Evolutionary conservation across 2,113 vertebrate species (phyloP).

Genomic region (Ciconia stormi): DNA sequence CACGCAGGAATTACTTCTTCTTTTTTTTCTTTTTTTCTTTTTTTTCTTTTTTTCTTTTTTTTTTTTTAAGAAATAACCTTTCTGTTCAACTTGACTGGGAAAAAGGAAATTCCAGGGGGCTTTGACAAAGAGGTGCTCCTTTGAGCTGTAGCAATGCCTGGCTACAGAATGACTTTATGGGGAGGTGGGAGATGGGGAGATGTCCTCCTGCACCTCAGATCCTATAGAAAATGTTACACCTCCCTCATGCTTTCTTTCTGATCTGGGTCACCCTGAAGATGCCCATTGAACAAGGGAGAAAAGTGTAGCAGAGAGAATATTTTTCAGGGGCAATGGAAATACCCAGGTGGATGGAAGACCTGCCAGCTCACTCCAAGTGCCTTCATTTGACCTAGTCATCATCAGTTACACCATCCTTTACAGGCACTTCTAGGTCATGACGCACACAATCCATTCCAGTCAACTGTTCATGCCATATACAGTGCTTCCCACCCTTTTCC

Average conservation of each 20-base stretch:
- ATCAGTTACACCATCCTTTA: background rate
- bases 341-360: background rate
- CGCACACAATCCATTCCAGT: background rate
- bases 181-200: background rate
- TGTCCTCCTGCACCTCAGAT: background rate
- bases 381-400: background rate
- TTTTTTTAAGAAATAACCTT: constrained; percentile 35
- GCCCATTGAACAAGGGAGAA: background rate
- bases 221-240: background rate
- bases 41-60: background rate
- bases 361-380: background rate
- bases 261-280: background rate
- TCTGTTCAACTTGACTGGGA: background rate
- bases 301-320: background rate
- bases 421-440: background rate
- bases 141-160: background rate
- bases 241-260: background rate
- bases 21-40: background rate
- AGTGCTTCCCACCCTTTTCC: background rate
- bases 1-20: constrained; percentile 75
- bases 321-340: background rate
- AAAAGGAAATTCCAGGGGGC: constrained; percentile 27
- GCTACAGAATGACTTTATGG: background rate
- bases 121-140: constrained; percentile 6
- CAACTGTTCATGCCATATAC: background rate